Conservation (phyloP, 2,113 vertebrate genomes). For the Rhinoptilus africanus region DNA sequence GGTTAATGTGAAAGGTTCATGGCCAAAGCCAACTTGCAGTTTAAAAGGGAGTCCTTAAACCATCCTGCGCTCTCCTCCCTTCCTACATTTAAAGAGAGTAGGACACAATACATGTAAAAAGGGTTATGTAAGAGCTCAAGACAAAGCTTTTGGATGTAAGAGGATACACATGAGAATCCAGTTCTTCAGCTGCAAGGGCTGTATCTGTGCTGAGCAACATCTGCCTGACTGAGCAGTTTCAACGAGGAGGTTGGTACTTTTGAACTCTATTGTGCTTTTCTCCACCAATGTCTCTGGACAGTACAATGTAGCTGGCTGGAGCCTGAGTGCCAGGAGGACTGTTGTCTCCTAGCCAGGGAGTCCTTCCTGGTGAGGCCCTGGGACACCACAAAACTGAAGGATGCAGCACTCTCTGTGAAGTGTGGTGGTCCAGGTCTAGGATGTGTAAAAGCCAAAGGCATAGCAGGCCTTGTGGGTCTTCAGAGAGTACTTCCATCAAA, state of each 20-base stretch:
- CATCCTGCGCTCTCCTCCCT: background rate
- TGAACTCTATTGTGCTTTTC: background rate
- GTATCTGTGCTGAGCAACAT: background rate
- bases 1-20: background rate
- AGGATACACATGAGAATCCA: background rate
- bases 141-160: background rate
- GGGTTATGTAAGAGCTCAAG: background rate
- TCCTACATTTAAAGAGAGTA: background rate
- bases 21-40: background rate
- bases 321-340: background rate
- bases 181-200: background rate
- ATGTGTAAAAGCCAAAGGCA: background rate
- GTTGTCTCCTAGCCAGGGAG: background rate
- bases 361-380: background rate
- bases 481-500: background rate
- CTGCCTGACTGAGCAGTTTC: background rate
- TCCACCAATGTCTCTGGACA: background rate
- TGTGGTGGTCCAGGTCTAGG: background rate
- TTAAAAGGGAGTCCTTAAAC: background rate
- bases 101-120: background rate
- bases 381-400: background rate
- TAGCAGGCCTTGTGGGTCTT: rapidly evolving
- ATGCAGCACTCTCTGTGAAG: background rate
- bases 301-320: background rate
- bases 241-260: background rate